These are phyloP conservation scores for Hoplodrina ambigua DNA, from an alignment of 2,888 invertebrate species.

Conservation along the genomic window DNA sequence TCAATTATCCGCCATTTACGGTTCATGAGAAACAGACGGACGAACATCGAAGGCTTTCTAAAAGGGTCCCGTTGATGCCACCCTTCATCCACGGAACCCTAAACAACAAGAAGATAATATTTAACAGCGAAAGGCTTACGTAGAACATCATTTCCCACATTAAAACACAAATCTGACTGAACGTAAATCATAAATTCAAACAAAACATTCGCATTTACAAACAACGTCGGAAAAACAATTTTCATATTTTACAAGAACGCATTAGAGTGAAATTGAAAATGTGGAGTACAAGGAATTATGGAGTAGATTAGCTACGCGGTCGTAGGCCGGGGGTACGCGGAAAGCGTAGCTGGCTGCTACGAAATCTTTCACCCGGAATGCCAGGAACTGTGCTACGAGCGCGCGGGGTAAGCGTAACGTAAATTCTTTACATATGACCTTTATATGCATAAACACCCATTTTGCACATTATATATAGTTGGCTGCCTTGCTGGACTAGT, in stretches of 20 bases:
- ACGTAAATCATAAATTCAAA: slow-evolving; percentile 21
- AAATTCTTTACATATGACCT: too few relatives aligned
- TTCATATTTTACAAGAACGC: slow-evolving; percentile 54
- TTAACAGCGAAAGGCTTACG: neutral
- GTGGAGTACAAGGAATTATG: slow-evolving; percentile 42
- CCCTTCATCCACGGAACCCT: too few relatives aligned
- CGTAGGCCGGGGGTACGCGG: slow-evolving; percentile 40
- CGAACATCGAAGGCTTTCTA: too few relatives aligned
- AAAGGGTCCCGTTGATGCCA: too few relatives aligned
- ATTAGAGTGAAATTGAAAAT: slow-evolving; percentile 55
- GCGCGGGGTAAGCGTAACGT: neutral
- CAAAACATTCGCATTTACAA: slow-evolving; percentile 38
- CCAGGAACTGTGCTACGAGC: too few relatives aligned
- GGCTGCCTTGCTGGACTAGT: too few relatives aligned
- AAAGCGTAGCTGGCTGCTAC: slow-evolving; percentile 35
- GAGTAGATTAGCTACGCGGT: slow-evolving; percentile 51
- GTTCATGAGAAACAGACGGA: too few relatives aligned
- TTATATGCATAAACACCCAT: too few relatives aligned
- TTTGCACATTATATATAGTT: too few relatives aligned
- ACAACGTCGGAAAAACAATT: slow-evolving; percentile 48
- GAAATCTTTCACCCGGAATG: slow-evolving; percentile 10
- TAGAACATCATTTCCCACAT: slow-evolving; percentile 1
- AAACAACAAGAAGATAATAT: neutral
- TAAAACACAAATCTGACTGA: slow-evolving; percentile 3
- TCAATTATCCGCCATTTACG: too few relatives aligned